phyloP scores from a whole-genome alignment of 1,140 invertebrate genomes.

The Papilio machaon region DNA sequence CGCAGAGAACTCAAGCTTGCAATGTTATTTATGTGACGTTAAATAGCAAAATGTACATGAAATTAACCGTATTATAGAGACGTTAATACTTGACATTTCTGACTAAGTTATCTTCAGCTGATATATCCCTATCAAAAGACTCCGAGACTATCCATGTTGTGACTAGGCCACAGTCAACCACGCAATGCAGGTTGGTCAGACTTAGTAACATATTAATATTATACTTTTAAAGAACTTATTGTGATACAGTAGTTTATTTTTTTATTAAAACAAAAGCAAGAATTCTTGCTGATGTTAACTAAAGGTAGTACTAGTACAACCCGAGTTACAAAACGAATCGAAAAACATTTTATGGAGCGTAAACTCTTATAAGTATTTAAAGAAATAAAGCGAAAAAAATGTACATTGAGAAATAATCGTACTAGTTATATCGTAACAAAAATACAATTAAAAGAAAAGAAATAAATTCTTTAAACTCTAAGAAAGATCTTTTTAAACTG shows the following conservation, averaged over 20 bases:
- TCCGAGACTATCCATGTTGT: too few relatives aligned
- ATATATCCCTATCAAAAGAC: not conserved
- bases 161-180: too few relatives aligned
- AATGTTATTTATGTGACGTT: conserved; percentile 26
- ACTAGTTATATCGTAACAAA: not conserved
- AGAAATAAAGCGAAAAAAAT: not conserved
- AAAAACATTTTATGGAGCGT: too few relatives aligned
- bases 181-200: too few relatives aligned
- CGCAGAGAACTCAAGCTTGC: conserved; percentile 18
- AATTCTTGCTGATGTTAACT: too few relatives aligned
- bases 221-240: too few relatives aligned
- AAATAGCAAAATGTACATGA: conserved; percentile 20
- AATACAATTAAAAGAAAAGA: not conserved
- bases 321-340: too few relatives aligned
- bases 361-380: not conserved
- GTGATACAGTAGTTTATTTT: too few relatives aligned
- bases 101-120: not conserved
- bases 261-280: too few relatives aligned
- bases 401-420: not conserved
- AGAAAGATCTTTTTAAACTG: conserved; percentile 16
- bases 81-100: not conserved
- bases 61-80: conserved; percentile 3
- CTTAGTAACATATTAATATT: too few relatives aligned
- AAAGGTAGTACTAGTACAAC: too few relatives aligned
- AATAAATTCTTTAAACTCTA: not conserved